These are phyloP conservation scores for Diplolepis rosae DNA, from an alignment of 2,888 invertebrate genomes.

Conservation along the genomic window DNA sequence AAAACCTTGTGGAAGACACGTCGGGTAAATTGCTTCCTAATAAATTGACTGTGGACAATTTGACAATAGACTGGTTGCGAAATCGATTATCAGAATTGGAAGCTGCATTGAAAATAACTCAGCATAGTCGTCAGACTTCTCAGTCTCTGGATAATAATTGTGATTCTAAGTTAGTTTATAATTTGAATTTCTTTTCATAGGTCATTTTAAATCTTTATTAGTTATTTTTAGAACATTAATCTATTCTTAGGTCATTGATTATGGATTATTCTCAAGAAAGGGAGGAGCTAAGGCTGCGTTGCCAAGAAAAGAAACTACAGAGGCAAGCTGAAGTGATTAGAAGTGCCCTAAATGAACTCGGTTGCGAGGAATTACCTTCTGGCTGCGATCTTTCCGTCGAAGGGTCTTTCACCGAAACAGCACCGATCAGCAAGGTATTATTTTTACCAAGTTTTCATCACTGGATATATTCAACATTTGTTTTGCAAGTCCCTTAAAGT, in stretches of 20 bases:
- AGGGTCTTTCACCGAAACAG: conserved; percentile 67
- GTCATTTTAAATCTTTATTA: not conserved
- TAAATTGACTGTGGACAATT: conserved; percentile 92
- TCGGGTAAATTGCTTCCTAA: conserved; percentile 91
- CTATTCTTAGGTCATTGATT: conserved; percentile 56
- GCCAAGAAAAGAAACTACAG: conserved; percentile 88
- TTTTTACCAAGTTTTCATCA: not conserved
- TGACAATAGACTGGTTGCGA: conserved; percentile 92
- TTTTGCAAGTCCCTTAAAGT: not conserved
- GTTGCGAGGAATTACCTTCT: conserved; percentile 90
- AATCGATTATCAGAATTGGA: conserved; percentile 87
- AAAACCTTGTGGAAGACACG: conserved; percentile 90
- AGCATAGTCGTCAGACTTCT: conserved; percentile 76
- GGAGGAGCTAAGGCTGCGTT: conserved; percentile 86
- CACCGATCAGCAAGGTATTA: conserved; percentile 64
- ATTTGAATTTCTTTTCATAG: conserved; percentile 10
- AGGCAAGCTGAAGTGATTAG: conserved; percentile 89
- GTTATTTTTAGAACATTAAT: conserved; percentile 58
- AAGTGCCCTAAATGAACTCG: conserved; percentile 88
- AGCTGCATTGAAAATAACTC: conserved; percentile 84
- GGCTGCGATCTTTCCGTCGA: conserved; percentile 83
- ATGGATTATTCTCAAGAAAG: conserved; percentile 71
- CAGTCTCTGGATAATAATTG: conserved; percentile 63
- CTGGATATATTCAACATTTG: not conserved
- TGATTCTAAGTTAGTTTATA: conserved; percentile 61